phyloP scores from a whole-genome alignment of 2,113 vertebrate species.

The Gnathonemus echidnorhynchus region DNA sequence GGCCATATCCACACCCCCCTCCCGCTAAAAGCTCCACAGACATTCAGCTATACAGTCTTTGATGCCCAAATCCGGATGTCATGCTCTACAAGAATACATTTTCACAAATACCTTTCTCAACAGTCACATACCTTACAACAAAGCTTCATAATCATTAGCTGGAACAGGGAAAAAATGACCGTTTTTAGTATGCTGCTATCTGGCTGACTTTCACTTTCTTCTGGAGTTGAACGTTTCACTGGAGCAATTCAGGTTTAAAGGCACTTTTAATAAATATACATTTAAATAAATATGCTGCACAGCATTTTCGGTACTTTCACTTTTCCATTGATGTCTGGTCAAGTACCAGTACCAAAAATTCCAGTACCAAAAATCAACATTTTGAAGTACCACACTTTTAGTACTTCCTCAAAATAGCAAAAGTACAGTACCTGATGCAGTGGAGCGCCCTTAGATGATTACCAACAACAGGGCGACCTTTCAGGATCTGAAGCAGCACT shows the following conservation, averaged over 20 bases:
- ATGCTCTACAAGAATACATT: neutral
- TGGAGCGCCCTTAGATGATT: neutral
- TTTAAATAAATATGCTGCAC: too few relatives aligned
- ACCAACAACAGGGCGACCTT: neutral
- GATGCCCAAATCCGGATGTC: neutral
- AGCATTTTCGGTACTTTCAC: too few relatives aligned
- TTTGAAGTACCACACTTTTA: too few relatives aligned
- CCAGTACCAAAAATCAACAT: too few relatives aligned
- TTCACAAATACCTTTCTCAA: neutral
- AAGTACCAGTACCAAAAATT: too few relatives aligned
- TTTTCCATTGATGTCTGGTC: too few relatives aligned
- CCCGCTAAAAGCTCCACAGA: neutral
- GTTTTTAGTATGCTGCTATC: neutral
- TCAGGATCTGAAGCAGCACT: neutral
- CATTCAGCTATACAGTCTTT: neutral
- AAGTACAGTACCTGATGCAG: too few relatives aligned
- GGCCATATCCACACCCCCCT: neutral
- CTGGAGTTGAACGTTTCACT: neutral
- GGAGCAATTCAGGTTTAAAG: neutral
- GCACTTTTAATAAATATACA: too few relatives aligned
- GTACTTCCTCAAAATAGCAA: too few relatives aligned
- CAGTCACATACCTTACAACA: neutral
- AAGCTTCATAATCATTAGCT: neutral
- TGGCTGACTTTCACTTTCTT: neutral
- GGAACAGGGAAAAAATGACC: neutral